phyloP scores from a whole-genome alignment of 2,888 invertebrate genomes.

The Spodoptera picta region DNA sequence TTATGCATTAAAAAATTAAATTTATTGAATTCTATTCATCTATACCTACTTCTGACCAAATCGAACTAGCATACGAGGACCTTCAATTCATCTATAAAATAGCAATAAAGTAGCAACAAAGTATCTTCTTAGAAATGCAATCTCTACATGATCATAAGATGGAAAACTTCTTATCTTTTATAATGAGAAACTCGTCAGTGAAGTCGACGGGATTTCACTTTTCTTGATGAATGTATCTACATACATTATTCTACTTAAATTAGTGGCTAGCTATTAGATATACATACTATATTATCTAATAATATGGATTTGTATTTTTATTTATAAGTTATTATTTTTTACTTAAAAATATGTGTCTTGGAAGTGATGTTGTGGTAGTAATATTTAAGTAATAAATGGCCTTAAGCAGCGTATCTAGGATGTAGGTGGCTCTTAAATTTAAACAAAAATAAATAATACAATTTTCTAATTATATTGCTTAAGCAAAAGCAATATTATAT shows the following conservation, averaged over 20 bases:
- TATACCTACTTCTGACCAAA: not conserved
- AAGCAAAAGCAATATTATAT: no score
- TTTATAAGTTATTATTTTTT: no score
- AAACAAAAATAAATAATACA: no score
- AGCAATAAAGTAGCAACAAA: conserved; percentile 22
- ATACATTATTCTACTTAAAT: conserved; percentile 43
- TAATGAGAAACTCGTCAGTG: conserved; percentile 50
- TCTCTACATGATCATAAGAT: conserved; percentile 37
- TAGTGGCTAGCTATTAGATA: no score
- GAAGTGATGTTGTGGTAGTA: no score
- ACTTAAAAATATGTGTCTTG: no score
- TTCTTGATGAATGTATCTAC: conserved; percentile 57
- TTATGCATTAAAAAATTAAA: conserved; percentile 1
- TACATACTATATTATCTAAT: no score
- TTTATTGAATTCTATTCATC: not conserved
- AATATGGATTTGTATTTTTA: not conserved
- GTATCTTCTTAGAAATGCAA: conserved; percentile 48
- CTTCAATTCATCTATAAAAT: conserved; percentile 33
- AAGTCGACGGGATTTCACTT: conserved; percentile 54
- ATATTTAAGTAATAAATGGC: no score
- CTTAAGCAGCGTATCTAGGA: no score
- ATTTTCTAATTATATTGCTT: no score
- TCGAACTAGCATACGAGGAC: conserved; percentile 31
- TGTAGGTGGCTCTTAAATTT: no score
- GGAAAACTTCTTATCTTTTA: conserved; percentile 43